Conservation (phyloP, 1,140 invertebrate species). For the Apis dorsata region DNA sequence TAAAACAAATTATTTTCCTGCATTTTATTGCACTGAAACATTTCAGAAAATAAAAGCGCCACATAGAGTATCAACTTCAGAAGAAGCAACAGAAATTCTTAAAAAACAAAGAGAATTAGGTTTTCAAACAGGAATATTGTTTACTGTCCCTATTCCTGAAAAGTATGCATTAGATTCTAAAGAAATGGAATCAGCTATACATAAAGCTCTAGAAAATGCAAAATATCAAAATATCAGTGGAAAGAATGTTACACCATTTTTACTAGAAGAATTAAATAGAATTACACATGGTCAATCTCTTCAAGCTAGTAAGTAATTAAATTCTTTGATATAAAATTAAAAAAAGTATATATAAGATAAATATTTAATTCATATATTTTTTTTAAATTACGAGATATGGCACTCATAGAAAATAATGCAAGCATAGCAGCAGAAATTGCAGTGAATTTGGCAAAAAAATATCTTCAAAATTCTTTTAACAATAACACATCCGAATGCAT, state of each 20-base stretch:
- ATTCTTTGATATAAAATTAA: neutral
- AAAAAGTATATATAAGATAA: neutral
- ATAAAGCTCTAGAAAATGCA: constrained; percentile 86
- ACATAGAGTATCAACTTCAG: constrained; percentile 82
- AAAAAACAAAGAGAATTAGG: constrained; percentile 81
- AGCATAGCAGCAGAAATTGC: constrained; percentile 91
- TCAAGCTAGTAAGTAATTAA: constrained; percentile 85
- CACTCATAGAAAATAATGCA: constrained; percentile 96
- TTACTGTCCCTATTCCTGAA: constrained; percentile 95
- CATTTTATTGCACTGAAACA: constrained; percentile 91
- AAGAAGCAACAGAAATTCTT: constrained; percentile 88
- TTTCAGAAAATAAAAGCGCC: constrained; percentile 85
- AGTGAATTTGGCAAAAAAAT: constrained; percentile 79
- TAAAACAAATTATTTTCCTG: constrained; percentile 86
- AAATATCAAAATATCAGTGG: constrained; percentile 85
- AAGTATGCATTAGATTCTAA: constrained; percentile 83
- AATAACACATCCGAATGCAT: neutral
- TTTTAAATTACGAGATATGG: constrained; percentile 85
- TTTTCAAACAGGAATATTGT: constrained; percentile 89
- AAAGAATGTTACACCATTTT: constrained; percentile 95
- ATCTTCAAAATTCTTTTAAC: neutral
- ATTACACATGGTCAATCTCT: constrained; percentile 91
- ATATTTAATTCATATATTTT: neutral
- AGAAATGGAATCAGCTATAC: constrained; percentile 86
- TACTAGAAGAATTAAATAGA: constrained; percentile 88